Evolutionary conservation across 1,140 invertebrate genomes (phyloP), one percentile per base, ranked within the genome.

Genomic region (Drosophila bocqueti): DNA sequence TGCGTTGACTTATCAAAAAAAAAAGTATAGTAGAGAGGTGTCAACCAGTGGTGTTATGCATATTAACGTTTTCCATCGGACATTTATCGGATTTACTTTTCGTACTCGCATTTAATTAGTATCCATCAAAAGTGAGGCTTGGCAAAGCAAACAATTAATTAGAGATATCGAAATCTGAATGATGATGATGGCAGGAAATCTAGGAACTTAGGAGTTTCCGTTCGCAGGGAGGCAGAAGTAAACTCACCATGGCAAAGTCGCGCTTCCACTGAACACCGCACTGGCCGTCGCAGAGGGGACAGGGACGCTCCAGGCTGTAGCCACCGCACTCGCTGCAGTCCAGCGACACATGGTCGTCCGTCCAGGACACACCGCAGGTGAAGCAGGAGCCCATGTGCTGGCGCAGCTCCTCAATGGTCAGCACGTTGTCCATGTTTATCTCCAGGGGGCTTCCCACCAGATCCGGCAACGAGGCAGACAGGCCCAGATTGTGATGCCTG

Each of bases 301-400:
- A 97, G 5, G 96, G 96, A 76, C 97, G 93, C 68, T 95, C 94
- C 74, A 97, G 93, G 36, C 96, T 96, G 83, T 97, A 97, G 50
- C 96, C 97, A 42, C 96, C 97, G 92, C 97, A 97, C 92, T 97
- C 97, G 38, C 94, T 94, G 93, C 97, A 97, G 91, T 97, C 96
- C 10, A 97, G 92, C 6, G 96, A 96, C 16, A 97, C 96, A 83
- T 97, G 96, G 65, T 96, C 95, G 80, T 97, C 96, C 76, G 94
- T 95, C 97, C 97, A 97, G 80, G 95, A 96, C 4, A 97, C 96
- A 26, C 96, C 96, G 93, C 97, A 97, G 93, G 95, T 96, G 91
- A 96, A 96, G 91, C 96, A 97, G 55, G 96, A 96, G 63, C 92
- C 92, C 71, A 96, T 93, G 79, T 96, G 95, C 45, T 95, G 94